A percentile compares a stretch with the other conserved stretches of the same genome.
Evolutionary conservation across 2,797 vertebrate species (phyloP).

Genomic region (Spatula clypeata): DNA sequence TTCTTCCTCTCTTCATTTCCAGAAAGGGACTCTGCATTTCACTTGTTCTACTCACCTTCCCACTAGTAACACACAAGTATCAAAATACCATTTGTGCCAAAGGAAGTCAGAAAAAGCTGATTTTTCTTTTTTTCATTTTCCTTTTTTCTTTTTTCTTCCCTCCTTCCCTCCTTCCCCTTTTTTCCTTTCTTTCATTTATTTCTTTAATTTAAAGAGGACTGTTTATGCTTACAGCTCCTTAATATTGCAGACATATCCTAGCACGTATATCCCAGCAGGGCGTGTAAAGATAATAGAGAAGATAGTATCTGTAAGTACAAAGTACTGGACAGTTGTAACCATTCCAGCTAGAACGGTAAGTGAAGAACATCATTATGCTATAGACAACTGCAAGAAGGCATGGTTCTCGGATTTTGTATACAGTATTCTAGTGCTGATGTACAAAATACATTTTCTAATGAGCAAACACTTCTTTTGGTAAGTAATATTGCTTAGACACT

Average conservation of each 20-base stretch:
- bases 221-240: background rate
- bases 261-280: background rate
- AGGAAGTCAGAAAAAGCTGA: background rate
- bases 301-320: background rate
- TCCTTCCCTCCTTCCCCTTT: too few relatives aligned
- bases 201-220: background rate
- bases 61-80: background rate
- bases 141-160: background rate
- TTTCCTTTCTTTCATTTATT: background rate
- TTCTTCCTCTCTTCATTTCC: background rate
- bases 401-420: background rate
- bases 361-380: background rate
- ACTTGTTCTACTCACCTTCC: background rate
- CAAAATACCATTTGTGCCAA: background rate
- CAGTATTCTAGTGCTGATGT: background rate
- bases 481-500: background rate
- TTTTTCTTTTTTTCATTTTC: background rate
- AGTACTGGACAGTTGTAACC: background rate
- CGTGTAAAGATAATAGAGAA: background rate
- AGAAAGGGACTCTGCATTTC: background rate
- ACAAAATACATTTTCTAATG: background rate
- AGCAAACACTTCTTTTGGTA: background rate
- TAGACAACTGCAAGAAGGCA: background rate
- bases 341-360: background rate
- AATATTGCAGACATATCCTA: background rate